phyloP scores from a whole-genome alignment of 2,113 vertebrate genomes.

The Canis aureus region DNA sequence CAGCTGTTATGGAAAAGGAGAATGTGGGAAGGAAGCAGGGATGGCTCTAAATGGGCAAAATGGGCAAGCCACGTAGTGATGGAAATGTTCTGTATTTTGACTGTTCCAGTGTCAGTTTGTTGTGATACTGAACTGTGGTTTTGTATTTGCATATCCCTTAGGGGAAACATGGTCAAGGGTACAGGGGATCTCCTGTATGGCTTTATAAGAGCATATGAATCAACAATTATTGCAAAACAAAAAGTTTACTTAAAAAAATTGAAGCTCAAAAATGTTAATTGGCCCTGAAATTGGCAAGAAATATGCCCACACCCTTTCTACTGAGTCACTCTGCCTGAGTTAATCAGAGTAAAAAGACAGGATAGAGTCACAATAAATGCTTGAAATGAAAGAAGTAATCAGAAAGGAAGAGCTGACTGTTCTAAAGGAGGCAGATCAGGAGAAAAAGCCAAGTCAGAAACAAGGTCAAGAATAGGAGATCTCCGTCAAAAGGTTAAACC shows the following conservation, averaged over 20 bases:
- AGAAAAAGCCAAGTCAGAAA: not conserved
- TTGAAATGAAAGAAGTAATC: not conserved
- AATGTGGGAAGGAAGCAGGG: not conserved
- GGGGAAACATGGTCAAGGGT: not conserved
- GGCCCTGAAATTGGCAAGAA: not conserved
- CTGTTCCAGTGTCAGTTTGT: not conserved
- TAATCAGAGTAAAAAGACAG: not conserved
- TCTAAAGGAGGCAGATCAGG: not conserved
- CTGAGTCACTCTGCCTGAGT: not conserved
- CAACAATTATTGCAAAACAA: not conserved
- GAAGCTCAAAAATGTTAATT: not conserved
- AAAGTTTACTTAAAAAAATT: not conserved
- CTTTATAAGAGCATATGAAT: not conserved
- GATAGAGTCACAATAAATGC: not conserved
- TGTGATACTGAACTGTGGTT: not conserved
- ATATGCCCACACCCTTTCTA: not conserved
- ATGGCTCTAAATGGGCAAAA: not conserved
- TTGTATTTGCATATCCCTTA: not conserved
- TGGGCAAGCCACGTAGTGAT: not conserved
- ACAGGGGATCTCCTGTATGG: not conserved
- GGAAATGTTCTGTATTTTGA: not conserved
- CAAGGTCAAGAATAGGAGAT: not conserved
- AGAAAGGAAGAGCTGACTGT: not conserved
- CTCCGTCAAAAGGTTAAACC: not conserved
- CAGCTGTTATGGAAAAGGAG: not conserved